Evolutionary conservation across 2,113 vertebrate genomes (phyloP).

Genomic region (Mus musculus): GRCm39 chr5:90704501-90705000

Average conservation of each 20-base stretch:
- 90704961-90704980: neutral
- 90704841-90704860: neutral
- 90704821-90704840: constrained; percentile 4
- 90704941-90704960: neutral
- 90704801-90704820: neutral
- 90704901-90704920: neutral
- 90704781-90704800: neutral
- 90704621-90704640: neutral
- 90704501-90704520: neutral
- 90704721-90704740: neutral
- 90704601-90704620: neutral
- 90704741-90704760: neutral
- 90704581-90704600: neutral
- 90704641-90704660: neutral
- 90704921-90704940: neutral
- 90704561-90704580: neutral
- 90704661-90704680: neutral
- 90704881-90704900: neutral
- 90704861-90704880: neutral
- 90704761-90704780: neutral
- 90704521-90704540: neutral
- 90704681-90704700: neutral
- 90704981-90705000: neutral
- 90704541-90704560: neutral
- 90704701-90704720: neutral